Base-by-base conservation (phyloP, 2,113 vertebrate genomes). In the Dermatemys mawii region DNA sequence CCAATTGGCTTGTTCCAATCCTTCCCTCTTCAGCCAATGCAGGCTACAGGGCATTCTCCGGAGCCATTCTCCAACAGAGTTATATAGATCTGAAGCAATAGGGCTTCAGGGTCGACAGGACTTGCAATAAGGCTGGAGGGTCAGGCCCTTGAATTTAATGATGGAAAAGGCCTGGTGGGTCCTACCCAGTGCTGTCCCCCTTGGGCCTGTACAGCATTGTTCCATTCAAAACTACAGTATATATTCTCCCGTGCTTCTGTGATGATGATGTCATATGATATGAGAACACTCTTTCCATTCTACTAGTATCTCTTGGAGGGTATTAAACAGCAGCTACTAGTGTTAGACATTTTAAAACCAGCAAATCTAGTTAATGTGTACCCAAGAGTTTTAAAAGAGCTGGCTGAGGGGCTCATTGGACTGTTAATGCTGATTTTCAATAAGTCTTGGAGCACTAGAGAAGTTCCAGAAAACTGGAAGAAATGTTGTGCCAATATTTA, bases 111-210 rank as follows among this genome's bases (percentile, higher is more conserved):
- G 46, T 6, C 27, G 38, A 3, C 3, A 11, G 41, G 9, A 75
- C 70, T 38, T 26, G 38, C 70, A 41, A 11, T 44, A 75, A 67
- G 8, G 55, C 55, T 1, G 3, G 57, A 83, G 54, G 29, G 53
- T 78, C 11, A 54, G 57, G 46, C 19, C n/a, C n/a, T 16, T 29
- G 53, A 29, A 8, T 21, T 0, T 24, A 48, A 29, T 10, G 22
- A 2, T 78, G 48, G 27, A 44, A 38, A 46, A 51, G n/a, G 16
- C 53, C 75, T 82, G 21, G 63, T 16, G 2, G 32, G 41, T 60
- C 19, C 76, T 73, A 26, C 19, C 60, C 50, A 0, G 27, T 24
- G 27, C 46, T 11, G 1, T 35, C 26, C 10, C 14, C 0, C 0
- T 1, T 11, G 8, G 55, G 19, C 17, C 32, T 9, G 13, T 0